Conservation (phyloP, 2,113 vertebrate species). For the Tachuris rubrigastra region DNA sequence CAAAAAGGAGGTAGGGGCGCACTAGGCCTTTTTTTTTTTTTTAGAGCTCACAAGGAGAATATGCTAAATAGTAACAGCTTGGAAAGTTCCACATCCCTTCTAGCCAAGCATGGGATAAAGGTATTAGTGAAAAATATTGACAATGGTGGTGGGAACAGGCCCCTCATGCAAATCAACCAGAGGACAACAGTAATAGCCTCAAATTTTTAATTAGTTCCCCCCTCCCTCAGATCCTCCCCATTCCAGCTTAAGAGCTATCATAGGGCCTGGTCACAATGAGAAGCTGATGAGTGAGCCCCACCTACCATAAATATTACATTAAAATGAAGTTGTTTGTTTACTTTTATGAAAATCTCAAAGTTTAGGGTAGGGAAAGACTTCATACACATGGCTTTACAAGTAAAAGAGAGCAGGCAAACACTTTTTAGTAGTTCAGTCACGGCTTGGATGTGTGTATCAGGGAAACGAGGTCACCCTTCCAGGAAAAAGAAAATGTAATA, state of each 20-base stretch:
- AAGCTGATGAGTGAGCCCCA: neutral
- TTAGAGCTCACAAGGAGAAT: neutral
- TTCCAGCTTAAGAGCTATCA: neutral
- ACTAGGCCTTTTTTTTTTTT: neutral
- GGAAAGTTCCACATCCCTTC: neutral
- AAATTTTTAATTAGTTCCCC: neutral
- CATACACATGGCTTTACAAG: neutral
- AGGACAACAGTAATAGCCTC: neutral
- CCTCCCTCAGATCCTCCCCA: neutral
- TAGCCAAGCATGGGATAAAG: neutral
- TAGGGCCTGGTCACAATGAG: neutral
- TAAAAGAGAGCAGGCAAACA: neutral
- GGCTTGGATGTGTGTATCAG: fast-evolving
- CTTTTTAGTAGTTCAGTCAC: neutral
- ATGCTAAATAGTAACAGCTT: neutral
- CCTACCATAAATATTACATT: neutral
- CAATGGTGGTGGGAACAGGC: neutral
- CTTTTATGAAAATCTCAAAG: neutral
- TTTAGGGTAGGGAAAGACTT: neutral
- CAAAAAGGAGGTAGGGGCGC: neutral
- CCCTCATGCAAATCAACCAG: neutral
- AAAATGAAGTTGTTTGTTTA: neutral
- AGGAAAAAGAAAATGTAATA: neutral
- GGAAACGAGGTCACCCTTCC: neutral
- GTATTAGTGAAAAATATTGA: neutral